Evolutionary conservation across 2,888 invertebrate genomes (phyloP), one percentile per base, ranked within the genome.

Genomic region (Uropetala carovei): DNA sequence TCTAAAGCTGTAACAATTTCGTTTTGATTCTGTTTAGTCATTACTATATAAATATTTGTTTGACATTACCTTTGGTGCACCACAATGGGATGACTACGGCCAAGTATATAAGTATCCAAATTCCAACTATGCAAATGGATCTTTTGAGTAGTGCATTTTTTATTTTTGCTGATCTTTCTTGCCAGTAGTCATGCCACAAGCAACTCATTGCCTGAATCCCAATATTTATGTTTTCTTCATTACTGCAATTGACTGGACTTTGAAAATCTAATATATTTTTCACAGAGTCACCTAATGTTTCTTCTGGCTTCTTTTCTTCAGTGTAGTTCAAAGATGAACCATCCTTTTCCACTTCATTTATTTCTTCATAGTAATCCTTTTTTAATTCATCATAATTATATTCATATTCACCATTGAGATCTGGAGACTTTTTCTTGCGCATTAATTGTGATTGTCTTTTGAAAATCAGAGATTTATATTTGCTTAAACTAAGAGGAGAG

Each of bases 1-100:
- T 43, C 43, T 43, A 43, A 43, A 43, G 43, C 43, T 43, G 43
- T 5, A 43, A 43, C 43, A 43, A 5, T 43, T 43, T 43, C 43
- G 5, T 43, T 43, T 43, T 43, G 43, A 43, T 43, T 1, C 43
- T 43, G 43, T 5, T 43, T 43, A 43, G 43, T 43, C 1, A 5
- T 43, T 43, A 43, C 1, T 43, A 5, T 43, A 43, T 43, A 43
- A 43, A 43, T 3, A 5, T 43, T 43, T 43, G 43, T 43, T 5
- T 43, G 1, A 43, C 43, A 43, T 68, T n/a, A 95, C 96, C 96
- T 94, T 94, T 95, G 92, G 95, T 95, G 93, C 96, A 96, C 96
- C 96, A 96, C 91, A 95, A 95, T 0, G 95, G 95, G 91, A 96
- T 94, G 9, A 95, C 96, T 92, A 96, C 94, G 57, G 94, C 93